Base-by-base conservation (phyloP, 1,140 invertebrate genomes). In the Tigriopus japonicus region DNA sequence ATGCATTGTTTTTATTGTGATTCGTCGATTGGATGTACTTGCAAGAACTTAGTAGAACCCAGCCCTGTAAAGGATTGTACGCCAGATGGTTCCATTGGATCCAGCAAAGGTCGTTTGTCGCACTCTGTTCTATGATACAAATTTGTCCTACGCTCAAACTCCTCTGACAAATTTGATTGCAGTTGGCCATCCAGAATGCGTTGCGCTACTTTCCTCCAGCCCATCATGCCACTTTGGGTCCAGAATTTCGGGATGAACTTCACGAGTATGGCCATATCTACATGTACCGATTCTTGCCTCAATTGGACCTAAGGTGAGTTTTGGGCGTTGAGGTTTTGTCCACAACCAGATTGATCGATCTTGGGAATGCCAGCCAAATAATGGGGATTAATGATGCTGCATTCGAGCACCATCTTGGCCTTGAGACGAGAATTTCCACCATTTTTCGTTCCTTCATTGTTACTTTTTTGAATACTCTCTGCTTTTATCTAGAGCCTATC, bases 231-330 rank as follows among this genome's bases (percentile, higher is more conserved):
- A 51, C 66, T 3, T 65, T 83, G 58, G 73, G 73, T 0, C 62
- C 68, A 13, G 81, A 83, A 66, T 83, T 83, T 69, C 72, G 71
- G 3, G 63, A 72, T 14, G 81, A 83, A 68, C 69, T 83, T 17
- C 63, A 71, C 13, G 64, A 68, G 0, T 81, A 75, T 69, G 81
- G 81, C 2, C 81, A 83, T 64, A 83, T 84, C 63, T 83, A 83
- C 68, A 83, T 82, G 77, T 83, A 81, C 68, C 68, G 81, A 52
- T 81, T 82, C 62, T 65, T 75, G 28, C 80, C 79, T 17, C 59
- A 67, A 66, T 75, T 65, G 60, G 69, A 60, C 35, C 70, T 81
- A 66, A 78, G 72, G 76, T 80, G 68, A 67, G 67, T 62, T 15
- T 35, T 12, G 17, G 41, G 51, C n/a, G 19, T 19, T 14, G 54